phyloP scores from a whole-genome alignment of 2,797 vertebrate genomes.

The Nannoperca australis region DNA sequence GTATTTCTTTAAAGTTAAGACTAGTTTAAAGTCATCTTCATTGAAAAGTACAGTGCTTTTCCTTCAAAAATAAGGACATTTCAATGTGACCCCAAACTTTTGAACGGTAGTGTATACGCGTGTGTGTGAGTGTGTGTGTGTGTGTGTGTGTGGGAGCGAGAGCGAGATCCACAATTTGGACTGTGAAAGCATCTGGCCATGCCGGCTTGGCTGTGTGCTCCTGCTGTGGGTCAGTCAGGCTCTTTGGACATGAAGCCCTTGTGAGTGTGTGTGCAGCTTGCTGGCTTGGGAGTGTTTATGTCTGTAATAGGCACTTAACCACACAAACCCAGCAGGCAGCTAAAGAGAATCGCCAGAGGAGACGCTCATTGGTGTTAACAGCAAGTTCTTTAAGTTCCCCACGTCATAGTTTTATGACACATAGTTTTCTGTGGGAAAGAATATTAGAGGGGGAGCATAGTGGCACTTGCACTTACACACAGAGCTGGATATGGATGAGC shows the following conservation, averaged over 20 bases:
- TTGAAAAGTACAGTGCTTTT: too few species aligned
- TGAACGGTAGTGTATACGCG: too few species aligned
- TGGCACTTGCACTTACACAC: conserved; percentile 56
- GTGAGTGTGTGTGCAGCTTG: conserved; percentile 49
- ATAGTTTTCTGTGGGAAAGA: conserved; percentile 46
- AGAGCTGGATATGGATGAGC: conserved; percentile 42
- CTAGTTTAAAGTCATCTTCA: too few species aligned
- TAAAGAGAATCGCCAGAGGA: conserved; percentile 61
- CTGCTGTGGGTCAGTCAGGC: conserved; percentile 72
- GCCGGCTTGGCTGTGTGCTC: conserved; percentile 52
- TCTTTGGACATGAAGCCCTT: conserved; percentile 66
- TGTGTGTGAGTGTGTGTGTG: conserved; percentile 13
- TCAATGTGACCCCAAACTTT: too few species aligned
- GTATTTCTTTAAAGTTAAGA: too few species aligned
- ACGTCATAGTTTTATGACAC: conserved; percentile 36
- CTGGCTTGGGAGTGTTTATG: conserved; percentile 70
- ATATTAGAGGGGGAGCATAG: conserved; percentile 22
- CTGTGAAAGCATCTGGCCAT: conserved; percentile 68
- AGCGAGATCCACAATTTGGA: conserved; percentile 39
- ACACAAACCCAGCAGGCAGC: conserved; percentile 69
- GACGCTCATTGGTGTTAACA: conserved; percentile 49
- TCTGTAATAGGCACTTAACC: conserved; percentile 71
- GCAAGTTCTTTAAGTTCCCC: conserved; percentile 49
- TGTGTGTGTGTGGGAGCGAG: conserved; percentile 11
- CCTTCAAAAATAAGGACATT: too few species aligned